phyloP scores from a whole-genome alignment of 2,113 vertebrate genomes.

The Passer montanus region DNA sequence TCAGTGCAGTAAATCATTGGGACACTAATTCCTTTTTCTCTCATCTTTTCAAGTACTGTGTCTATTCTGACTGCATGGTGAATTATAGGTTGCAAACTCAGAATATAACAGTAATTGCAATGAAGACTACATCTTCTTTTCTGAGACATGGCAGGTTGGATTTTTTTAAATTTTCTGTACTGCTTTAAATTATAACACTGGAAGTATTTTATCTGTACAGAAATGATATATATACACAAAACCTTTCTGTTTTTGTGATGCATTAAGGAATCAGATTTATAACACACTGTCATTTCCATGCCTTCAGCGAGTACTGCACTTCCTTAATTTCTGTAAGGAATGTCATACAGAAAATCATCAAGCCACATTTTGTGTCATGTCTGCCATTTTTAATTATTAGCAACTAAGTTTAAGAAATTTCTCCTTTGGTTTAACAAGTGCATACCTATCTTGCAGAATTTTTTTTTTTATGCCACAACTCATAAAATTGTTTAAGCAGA shows the following conservation, averaged over 20 bases:
- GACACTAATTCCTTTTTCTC: neutral
- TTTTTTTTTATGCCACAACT: conserved; percentile 79
- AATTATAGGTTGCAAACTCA: neutral
- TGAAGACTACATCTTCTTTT: neutral
- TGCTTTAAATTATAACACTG: neutral
- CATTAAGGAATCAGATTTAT: neutral
- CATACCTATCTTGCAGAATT: conserved; percentile 46
- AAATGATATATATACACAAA: neutral
- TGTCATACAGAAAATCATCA: conserved; percentile 55
- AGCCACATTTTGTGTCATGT: conserved; percentile 32
- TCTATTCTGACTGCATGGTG: neutral
- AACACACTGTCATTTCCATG: conserved; percentile 22
- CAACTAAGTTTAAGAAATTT: conserved; percentile 63
- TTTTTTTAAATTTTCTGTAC: neutral
- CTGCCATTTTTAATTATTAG: conserved; percentile 75
- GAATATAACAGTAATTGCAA: neutral
- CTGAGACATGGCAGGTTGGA: neutral
- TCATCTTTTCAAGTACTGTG: neutral
- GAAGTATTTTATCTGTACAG: conserved; percentile 33
- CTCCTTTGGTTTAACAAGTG: conserved; percentile 65
- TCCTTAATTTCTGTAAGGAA: conserved; percentile 53
- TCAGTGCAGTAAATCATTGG: neutral
- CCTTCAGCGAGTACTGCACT: conserved; percentile 19
- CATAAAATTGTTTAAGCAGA: conserved; percentile 80
- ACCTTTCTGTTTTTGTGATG: neutral